These are phyloP conservation scores for Epicampocera succincta DNA, from an alignment of 2,888 invertebrate species.

Conservation along the genomic window DNA sequence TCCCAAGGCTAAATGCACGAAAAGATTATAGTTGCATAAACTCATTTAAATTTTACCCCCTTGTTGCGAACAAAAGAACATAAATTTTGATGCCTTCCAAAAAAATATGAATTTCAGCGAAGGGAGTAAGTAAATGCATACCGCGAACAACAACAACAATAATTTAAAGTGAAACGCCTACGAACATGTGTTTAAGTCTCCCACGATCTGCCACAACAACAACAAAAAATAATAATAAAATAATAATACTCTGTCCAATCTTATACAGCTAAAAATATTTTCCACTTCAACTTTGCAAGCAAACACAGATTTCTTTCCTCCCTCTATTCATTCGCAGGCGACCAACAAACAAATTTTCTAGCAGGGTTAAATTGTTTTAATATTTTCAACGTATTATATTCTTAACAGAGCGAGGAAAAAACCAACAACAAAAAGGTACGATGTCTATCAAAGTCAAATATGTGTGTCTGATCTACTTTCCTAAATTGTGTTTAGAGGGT, in stretches of 20 bases:
- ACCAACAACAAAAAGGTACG: constrained; percentile 28
- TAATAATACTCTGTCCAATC: constrained; percentile 30
- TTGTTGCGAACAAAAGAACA: constrained; percentile 27
- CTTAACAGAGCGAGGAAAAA: background rate
- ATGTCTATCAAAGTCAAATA: constrained; percentile 63
- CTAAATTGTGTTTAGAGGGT: constrained; percentile 1
- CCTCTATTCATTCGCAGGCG: background rate
- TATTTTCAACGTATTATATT: constrained; percentile 34
- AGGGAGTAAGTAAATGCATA: constrained; percentile 4
- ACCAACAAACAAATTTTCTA: background rate
- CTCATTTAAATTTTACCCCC: constrained; percentile 39
- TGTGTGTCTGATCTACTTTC: constrained; percentile 46
- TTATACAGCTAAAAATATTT: constrained; percentile 13
- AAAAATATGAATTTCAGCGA: constrained; percentile 29
- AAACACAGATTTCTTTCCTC: constrained; percentile 43
- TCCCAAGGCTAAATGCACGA: constrained; percentile 10
- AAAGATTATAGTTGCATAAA: constrained; percentile 32
- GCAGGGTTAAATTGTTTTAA: constrained; percentile 56
- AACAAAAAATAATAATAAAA: constrained; percentile 15
- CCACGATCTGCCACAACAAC: constrained; percentile 72
- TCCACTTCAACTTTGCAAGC: background rate
- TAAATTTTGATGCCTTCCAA: constrained; percentile 34
- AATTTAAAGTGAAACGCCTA: constrained; percentile 58
- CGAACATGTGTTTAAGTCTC: constrained; percentile 75
- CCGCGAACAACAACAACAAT: constrained; percentile 14